A percentile compares a stretch with the other conserved stretches of the same genome.
Conservation (phyloP, 2,113 vertebrate species). For the Gallinago media region DNA sequence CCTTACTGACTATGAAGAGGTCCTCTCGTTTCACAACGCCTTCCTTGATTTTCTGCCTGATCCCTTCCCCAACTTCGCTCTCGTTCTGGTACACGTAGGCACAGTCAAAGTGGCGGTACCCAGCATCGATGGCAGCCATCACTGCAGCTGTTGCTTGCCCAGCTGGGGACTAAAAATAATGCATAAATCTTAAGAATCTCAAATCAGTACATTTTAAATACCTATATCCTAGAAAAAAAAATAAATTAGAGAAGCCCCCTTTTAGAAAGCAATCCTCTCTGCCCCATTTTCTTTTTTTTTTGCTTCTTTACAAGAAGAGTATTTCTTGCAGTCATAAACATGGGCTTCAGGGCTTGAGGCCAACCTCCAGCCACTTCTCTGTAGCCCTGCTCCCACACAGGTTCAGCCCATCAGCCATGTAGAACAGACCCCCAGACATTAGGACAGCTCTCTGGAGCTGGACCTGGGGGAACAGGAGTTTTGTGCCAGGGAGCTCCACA, state of each 20-base stretch:
- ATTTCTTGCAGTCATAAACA: background rate
- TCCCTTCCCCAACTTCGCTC: conserved; percentile 79
- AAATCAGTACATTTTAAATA: background rate
- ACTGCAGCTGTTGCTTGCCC: conserved; percentile 79
- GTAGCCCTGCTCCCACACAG: background rate
- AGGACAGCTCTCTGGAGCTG: background rate
- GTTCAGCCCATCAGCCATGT: background rate
- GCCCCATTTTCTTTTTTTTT: accelerated
- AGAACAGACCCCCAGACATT: background rate
- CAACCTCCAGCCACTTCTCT: background rate
- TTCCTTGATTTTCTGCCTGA: conserved; percentile 78
- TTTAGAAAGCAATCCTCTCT: background rate
- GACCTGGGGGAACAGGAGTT: accelerated
- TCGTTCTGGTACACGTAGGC: conserved; percentile 87
- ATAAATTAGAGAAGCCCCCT: background rate
- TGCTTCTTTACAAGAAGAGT: background rate
- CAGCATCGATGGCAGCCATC: conserved; percentile 78
- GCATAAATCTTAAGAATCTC: background rate
- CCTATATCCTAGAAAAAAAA: background rate
- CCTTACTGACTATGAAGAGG: conserved; percentile 90
- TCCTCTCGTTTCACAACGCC: conserved; percentile 84
- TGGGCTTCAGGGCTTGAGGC: background rate
- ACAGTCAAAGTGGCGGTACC: conserved; percentile 87
- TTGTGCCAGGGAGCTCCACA: background rate
- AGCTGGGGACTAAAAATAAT: conserved; percentile 71